Evolutionary conservation across 1,140 invertebrate genomes (phyloP), one percentile per base, ranked within the genome.

Genomic region (Apis cerana): DNA sequence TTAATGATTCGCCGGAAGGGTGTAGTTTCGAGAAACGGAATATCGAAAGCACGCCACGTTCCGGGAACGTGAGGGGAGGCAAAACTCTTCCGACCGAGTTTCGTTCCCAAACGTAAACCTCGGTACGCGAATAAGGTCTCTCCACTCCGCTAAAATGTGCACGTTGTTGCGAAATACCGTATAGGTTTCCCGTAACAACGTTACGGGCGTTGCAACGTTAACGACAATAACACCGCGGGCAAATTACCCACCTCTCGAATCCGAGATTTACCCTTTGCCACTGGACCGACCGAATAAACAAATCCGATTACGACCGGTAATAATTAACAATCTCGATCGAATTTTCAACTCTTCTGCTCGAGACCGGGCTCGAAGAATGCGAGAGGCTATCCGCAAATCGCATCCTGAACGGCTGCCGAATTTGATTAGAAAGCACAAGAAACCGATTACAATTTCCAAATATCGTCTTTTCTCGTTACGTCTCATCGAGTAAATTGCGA

Each of bases 291-390:
- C 21, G 54, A 56, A 56, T n/a, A 23, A n/a, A 48, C 15, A 48
- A 61, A 12, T 61, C 58, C 71, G 33, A 58, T 61, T 19, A 56
- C 15, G 2, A 1, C 5, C 3, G 8, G 1, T 48, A 50, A 50
- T 23, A 48, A 48, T 43, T 43, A 65, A 65, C n/a, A 61, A 61
- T 0, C 27, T 17, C 23, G 27, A 64, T 64, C 27, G 12, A 27
- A 10, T 9, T 59, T 59, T 59, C 58, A 54, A 54, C 52, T 13
- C 15, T 1, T 52, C 11, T 13, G 52, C 52, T 54, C 3, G 11
- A 52, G 27, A 2, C 52, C 68, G 17, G 23, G 10, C 79, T 43
- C 70, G 70, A 80, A 80, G 79, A 80, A 81, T 75, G 70, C 52
- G 33, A 33, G 19, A 64, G 23, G 13, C 43, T 52, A 13, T n/a